A percentile compares a stretch with the other conserved stretches of the same genome.
Evolutionary conservation across 2,113 vertebrate genomes (phyloP).

Genomic region (Sciurus niger): DNA sequence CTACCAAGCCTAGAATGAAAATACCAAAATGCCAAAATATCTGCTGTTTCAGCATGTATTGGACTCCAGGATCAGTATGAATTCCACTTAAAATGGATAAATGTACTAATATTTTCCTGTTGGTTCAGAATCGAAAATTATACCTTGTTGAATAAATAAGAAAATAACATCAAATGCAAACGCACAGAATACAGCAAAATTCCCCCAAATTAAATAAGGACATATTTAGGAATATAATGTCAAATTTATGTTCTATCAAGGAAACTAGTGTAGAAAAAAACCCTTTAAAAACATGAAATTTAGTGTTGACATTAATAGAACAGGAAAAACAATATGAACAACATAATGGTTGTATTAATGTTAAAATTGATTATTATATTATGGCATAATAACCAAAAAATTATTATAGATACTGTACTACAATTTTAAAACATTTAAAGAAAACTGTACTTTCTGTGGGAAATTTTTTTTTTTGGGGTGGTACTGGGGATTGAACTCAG

Average conservation of each 20-base stretch:
- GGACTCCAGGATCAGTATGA: background rate
- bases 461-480: background rate
- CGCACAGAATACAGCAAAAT: background rate
- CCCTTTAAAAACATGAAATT: constrained; percentile 44
- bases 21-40: background rate
- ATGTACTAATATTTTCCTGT: background rate
- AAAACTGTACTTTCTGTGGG: background rate
- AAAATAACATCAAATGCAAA: constrained; percentile 34
- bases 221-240: constrained; percentile 9
- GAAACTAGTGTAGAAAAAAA: constrained; percentile 23
- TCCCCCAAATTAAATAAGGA: background rate
- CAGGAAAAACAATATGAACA: constrained; percentile 19
- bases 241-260: background rate
- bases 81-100: constrained; percentile 15
- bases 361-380: constrained; percentile 87
- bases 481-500: too few species aligned
- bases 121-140: constrained; percentile 3
- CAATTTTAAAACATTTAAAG: constrained; percentile 26
- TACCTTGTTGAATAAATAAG: background rate
- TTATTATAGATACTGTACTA: background rate
- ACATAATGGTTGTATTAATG: constrained; percentile 84
- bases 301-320: constrained; percentile 29
- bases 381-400: constrained; percentile 84
- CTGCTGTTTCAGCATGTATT: background rate
- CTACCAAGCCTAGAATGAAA: background rate